These are phyloP conservation scores for Microtus pennsylvanicus DNA, from an alignment of 2,113 vertebrate genomes.

Conservation along the genomic window DNA sequence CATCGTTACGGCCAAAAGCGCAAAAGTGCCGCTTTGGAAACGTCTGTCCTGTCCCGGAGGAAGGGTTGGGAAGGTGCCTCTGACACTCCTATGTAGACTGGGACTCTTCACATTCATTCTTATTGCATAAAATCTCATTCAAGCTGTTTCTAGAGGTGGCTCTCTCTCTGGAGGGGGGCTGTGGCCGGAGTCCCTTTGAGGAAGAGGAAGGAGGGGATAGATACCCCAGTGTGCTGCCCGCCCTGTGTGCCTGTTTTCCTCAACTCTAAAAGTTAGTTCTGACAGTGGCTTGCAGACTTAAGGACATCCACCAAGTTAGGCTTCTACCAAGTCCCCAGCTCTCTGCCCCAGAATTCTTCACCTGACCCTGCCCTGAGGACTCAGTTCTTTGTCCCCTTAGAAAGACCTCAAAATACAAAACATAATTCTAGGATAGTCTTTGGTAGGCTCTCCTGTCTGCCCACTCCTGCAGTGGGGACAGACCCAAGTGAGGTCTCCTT, in stretches of 20 bases:
- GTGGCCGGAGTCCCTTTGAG: background rate
- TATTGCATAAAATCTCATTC: background rate
- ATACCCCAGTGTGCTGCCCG: background rate
- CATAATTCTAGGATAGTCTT: background rate
- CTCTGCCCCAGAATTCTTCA: background rate
- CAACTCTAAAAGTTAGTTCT: background rate
- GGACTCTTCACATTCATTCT: background rate
- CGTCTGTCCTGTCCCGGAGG: background rate
- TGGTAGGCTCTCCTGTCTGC: background rate
- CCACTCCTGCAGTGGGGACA: background rate
- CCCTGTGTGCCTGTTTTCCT: background rate
- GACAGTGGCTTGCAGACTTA: background rate
- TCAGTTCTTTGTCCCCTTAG: background rate
- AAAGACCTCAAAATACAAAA: background rate
- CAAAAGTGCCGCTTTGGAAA: background rate
- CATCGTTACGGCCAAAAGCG: background rate
- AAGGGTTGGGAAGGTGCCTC: background rate
- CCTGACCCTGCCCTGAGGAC: background rate
- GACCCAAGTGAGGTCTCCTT: background rate
- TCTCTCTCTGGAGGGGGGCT: background rate
- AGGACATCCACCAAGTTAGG: accelerated
- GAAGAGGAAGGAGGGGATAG: too few species aligned
- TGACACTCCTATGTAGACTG: background rate
- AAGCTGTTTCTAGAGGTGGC: background rate
- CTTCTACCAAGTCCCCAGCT: background rate